Base-by-base conservation (phyloP, 2,113 vertebrate species). In the Megaceryle torquata region DNA sequence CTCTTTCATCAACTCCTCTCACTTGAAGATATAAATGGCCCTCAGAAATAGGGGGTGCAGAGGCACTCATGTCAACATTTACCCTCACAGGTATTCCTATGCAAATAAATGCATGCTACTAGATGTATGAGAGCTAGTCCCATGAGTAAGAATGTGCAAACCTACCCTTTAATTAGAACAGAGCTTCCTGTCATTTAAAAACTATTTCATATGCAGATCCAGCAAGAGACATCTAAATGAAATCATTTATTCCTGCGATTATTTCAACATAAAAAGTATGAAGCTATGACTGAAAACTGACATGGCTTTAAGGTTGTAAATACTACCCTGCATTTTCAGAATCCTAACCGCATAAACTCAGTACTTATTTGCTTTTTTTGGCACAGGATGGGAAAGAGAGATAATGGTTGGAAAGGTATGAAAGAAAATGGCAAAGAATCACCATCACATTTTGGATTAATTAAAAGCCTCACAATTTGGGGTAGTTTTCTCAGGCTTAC, bases 281-380 rank as follows among this genome's bases (percentile, higher is more conserved):
- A 86, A 83, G 31, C 51, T 41, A 5, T 78, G 80, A 93, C 90
- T 94, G 88, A 93, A 91, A 95, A 69, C 25, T 92, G 95, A 92
- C 91, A 70, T 37, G 29, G 59, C 86, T 93, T 69, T 72, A 61
- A 44, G 83, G 69, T 35, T 93, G 84, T 13, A 82, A 93, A 92
- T 22, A 26, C 88, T 29, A 83, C 43, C 43, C 65, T 85, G 51
- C 24, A n/a, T 92, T 95, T 92, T 69, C 70, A 72, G 57, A 86
- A n/a, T 5, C 10, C 4, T 7, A 94, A 35, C 71, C 41, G 46
- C 26, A 59, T 39, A 83, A 96, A 83, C 57, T 80, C 26, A 25
- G 17, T 16, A 8, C 9, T 44, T 46, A 8, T 79, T 78, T 28
- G 3, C 10, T 77, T 56, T 57, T 29, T 56, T 64, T 53, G 6